phyloP scores from a whole-genome alignment of 1,140 invertebrate species.

The Cotesia chilonis region DNA sequence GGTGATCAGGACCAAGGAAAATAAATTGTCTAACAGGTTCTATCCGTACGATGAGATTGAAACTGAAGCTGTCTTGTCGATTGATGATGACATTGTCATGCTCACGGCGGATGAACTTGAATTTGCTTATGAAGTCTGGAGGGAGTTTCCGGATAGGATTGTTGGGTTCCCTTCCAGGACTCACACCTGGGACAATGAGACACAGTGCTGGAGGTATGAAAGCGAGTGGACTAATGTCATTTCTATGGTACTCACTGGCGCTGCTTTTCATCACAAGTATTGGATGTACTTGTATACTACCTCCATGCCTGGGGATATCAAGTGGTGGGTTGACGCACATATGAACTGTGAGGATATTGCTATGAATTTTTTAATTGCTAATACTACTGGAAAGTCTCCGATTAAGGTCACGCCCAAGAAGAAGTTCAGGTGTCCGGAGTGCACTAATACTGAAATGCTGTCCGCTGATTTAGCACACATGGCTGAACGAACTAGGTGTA shows the following conservation, averaged over 20 bases:
- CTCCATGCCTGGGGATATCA: conserved; percentile 80
- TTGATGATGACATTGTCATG: conserved; percentile 96
- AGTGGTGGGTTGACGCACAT: conserved; percentile 86
- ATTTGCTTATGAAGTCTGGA: conserved; percentile 90
- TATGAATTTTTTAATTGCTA: conserved; percentile 93
- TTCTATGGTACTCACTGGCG: conserved; percentile 89
- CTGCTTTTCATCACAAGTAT: conserved; percentile 41
- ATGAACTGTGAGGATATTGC: conserved; percentile 97
- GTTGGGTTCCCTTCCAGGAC: conserved; percentile 91
- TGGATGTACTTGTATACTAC: conserved; percentile 92
- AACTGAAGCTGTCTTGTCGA: conserved; percentile 89
- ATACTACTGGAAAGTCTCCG: conserved; percentile 90
- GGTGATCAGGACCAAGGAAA: conserved; percentile 89
- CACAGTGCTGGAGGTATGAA: conserved; percentile 86
- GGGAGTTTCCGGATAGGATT: conserved; percentile 92
- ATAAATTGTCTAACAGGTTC: conserved; percentile 93
- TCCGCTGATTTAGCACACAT: conserved; percentile 93
- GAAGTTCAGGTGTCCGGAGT: conserved; percentile 97
- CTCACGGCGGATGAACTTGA: conserved; percentile 91
- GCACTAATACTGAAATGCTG: conserved; percentile 92
- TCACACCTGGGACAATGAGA: conserved; percentile 89
- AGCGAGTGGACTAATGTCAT: conserved; percentile 95
- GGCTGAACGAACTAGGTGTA: conserved; percentile 91
- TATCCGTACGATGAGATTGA: conserved; percentile 93
- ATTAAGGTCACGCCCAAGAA: conserved; percentile 98